A percentile compares a stretch with the other conserved stretches of the same genome.
phyloP scores from a whole-genome alignment of 1,140 invertebrate genomes.

The Zaprionus inermis region DNA sequence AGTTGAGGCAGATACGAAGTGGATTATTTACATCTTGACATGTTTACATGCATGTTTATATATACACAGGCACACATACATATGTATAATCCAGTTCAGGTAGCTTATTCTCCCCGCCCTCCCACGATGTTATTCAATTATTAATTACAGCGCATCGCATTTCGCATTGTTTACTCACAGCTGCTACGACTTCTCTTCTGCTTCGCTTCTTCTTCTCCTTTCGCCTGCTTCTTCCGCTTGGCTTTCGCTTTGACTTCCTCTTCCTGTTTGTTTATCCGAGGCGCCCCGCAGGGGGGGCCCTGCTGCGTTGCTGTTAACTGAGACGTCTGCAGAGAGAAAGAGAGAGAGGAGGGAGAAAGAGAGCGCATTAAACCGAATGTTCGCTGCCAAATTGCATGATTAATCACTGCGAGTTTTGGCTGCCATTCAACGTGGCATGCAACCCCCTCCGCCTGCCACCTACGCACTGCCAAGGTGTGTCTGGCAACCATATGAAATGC shows the following conservation, averaged over 20 bases:
- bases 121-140: slow-evolving; percentile 10
- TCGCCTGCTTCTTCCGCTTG: slow-evolving; percentile 28
- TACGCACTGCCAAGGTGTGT: slow-evolving; percentile 8
- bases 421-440: slow-evolving; percentile 41
- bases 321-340: slow-evolving; percentile 40
- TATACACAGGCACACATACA: not conserved
- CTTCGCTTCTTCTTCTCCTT: slow-evolving; percentile 10
- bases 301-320: slow-evolving; percentile 67
- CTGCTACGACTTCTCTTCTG: slow-evolving; percentile 4
- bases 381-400: slow-evolving; percentile 70
- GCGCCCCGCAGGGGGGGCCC: slow-evolving; percentile 69
- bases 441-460: not conserved
- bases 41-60: not conserved
- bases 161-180: slow-evolving; percentile 34
- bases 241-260: slow-evolving; percentile 42
- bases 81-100: not conserved
- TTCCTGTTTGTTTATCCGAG: slow-evolving; percentile 62
- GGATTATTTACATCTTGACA: no score
- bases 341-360: slow-evolving; percentile 10
- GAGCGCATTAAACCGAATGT: slow-evolving; percentile 15
- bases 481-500: slow-evolving; percentile 30
- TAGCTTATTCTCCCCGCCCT: not conserved
- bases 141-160: slow-evolving; percentile 14
- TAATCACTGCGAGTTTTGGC: slow-evolving; percentile 64
- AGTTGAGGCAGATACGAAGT: not conserved